Conservation (phyloP, 2,113 vertebrate species). For the Cnemophilus loriae region DNA sequence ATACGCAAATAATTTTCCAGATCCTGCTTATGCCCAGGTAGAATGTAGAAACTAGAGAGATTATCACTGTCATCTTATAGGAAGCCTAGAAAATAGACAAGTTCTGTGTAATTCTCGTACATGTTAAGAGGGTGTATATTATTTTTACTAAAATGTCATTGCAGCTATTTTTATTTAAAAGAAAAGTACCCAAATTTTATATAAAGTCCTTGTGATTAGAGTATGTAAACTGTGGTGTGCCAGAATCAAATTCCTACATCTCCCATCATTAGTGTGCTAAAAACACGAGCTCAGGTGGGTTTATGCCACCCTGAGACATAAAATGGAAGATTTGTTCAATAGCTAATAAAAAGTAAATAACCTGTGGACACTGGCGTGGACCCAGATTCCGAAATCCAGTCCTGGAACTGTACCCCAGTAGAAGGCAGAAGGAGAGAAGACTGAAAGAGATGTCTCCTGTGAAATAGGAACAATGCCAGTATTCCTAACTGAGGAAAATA, state of each 20-base stretch:
- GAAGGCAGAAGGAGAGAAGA: background rate
- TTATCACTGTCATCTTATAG: background rate
- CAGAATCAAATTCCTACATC: background rate
- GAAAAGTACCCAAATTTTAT: background rate
- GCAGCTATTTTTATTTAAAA: background rate
- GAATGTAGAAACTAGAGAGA: background rate
- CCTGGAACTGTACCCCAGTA: background rate
- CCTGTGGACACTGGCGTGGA: background rate
- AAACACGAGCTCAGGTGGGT: background rate
- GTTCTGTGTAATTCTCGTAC: background rate
- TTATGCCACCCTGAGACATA: background rate
- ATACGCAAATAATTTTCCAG: background rate
- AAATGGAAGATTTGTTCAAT: background rate
- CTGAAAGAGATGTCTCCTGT: background rate
- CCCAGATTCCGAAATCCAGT: background rate
- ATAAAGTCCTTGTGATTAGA: background rate
- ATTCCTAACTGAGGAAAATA: background rate
- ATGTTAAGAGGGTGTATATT: background rate
- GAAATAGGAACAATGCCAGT: background rate
- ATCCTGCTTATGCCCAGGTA: background rate
- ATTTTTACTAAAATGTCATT: background rate
- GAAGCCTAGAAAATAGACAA: background rate
- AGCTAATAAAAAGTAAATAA: background rate
- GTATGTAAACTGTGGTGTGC: background rate
- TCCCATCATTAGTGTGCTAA: background rate